Percentiles rank a stretch among this genome's conserved stretches.
Evolutionary conservation across 2,113 vertebrate genomes (phyloP).

Genomic region (Gambusia holbrooki): DNA sequence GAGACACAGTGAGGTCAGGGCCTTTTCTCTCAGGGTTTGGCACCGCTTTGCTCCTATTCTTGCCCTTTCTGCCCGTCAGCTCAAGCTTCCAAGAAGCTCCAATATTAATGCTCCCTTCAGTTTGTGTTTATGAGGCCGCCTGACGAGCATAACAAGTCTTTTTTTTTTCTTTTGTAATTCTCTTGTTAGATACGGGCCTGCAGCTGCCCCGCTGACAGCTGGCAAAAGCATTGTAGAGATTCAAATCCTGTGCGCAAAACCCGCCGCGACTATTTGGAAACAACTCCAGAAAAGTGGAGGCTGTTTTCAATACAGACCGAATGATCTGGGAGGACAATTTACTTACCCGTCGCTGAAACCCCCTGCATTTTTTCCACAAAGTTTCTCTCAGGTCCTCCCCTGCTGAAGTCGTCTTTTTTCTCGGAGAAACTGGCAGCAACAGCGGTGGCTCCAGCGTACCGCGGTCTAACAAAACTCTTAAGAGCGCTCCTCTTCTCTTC

Average conservation of each 20-base stretch:
- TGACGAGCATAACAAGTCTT: constrained; percentile 16
- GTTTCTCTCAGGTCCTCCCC: constrained; percentile 43
- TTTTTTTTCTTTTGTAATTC: neutral
- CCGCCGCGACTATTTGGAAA: constrained; percentile 43
- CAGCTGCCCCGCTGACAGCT: constrained; percentile 75
- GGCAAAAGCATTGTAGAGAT: constrained; percentile 63
- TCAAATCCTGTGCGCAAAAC: constrained; percentile 53
- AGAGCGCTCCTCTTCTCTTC: constrained; percentile 38
- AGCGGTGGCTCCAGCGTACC: constrained; percentile 40
- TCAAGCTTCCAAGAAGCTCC: neutral
- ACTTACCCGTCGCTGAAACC: constrained; percentile 74
- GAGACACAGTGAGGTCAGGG: constrained; percentile 49
- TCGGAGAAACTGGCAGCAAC: constrained; percentile 40
- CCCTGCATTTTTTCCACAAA: constrained; percentile 75
- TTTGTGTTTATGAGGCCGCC: neutral
- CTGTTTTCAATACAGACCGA: neutral
- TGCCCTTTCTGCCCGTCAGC: constrained; percentile 44
- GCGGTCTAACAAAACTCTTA: constrained; percentile 30
- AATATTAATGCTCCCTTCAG: constrained; percentile 14
- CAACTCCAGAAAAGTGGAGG: constrained; percentile 31
- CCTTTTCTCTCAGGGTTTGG: constrained; percentile 35
- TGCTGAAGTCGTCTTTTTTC: constrained; percentile 43
- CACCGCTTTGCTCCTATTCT: constrained; percentile 50
- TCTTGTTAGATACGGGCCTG: constrained; percentile 35
- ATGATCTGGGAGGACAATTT: neutral